Evolutionary conservation across 2,113 vertebrate genomes (phyloP).

Genomic region (Pterocles gutturalis): DNA sequence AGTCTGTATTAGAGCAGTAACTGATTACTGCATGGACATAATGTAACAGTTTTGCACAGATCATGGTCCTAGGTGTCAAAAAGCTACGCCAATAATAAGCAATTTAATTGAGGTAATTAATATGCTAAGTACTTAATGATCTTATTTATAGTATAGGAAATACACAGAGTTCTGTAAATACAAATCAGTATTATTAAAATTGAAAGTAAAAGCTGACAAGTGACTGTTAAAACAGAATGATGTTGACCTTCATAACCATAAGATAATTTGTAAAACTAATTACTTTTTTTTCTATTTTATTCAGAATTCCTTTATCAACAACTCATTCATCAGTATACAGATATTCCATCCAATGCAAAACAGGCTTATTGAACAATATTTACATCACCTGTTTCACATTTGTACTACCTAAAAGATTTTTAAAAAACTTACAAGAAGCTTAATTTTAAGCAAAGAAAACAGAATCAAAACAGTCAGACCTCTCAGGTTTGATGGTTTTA

Average conservation of each 20-base stretch:
- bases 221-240: neutral
- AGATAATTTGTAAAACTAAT: neutral
- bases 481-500: slow-evolving; percentile 53
- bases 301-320: neutral
- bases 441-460: slow-evolving; percentile 53
- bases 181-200: neutral
- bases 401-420: neutral
- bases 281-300: neutral
- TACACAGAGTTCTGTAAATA: neutral
- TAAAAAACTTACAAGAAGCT: slow-evolving; percentile 7
- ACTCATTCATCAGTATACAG: neutral
- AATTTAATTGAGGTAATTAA: neutral
- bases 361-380: neutral
- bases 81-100: neutral
- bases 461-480: slow-evolving; percentile 16
- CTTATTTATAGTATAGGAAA: neutral
- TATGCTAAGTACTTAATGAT: neutral
- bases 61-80: neutral
- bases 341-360: neutral
- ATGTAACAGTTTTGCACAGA: neutral
- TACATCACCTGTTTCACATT: neutral
- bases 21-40: neutral
- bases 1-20: neutral
- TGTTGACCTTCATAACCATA: neutral
- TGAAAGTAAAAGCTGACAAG: neutral